Percentiles rank a stretch among this genome's conserved stretches.
Evolutionary conservation across 1,140 invertebrate genomes (phyloP).

Genomic region (Diachasmimorpha longicaudata): DNA sequence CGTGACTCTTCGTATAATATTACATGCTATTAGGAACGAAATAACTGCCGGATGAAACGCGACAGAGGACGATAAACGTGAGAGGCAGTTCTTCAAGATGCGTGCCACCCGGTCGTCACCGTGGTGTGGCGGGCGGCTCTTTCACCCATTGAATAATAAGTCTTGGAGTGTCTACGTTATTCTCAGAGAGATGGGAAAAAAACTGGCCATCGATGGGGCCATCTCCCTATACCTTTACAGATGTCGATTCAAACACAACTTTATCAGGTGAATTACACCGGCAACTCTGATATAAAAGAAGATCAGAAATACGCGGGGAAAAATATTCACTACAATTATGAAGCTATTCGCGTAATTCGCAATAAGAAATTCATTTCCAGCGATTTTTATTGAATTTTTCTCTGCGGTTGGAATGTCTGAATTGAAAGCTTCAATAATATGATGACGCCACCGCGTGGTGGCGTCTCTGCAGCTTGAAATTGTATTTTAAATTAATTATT

Average conservation of each 20-base stretch:
- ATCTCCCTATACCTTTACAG: background rate
- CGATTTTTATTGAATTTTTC: too few species aligned
- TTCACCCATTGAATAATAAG: conserved; percentile 11
- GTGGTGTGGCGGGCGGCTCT: conserved; percentile 37
- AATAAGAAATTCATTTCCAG: too few species aligned
- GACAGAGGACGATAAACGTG: conserved; percentile 52
- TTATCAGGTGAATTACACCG: background rate
- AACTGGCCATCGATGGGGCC: background rate
- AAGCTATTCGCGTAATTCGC: too few species aligned
- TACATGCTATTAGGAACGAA: conserved; percentile 58
- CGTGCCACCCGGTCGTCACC: conserved; percentile 46
- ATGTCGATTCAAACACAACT: background rate
- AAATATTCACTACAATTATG: too few species aligned
- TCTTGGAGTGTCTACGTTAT: background rate
- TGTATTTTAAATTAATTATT: too few species aligned
- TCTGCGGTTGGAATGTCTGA: too few species aligned
- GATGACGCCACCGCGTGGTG: too few species aligned
- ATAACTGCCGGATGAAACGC: conserved; percentile 60
- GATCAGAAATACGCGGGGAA: too few species aligned
- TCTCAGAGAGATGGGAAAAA: too few species aligned
- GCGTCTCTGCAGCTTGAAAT: too few species aligned
- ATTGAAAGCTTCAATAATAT: too few species aligned
- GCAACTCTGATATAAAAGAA: too few species aligned
- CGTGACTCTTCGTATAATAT: conserved; percentile 57
- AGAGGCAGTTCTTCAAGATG: conserved; percentile 43